Conservation (phyloP, 2,113 vertebrate species). For the Dolichallabes microphthalmus region DNA sequence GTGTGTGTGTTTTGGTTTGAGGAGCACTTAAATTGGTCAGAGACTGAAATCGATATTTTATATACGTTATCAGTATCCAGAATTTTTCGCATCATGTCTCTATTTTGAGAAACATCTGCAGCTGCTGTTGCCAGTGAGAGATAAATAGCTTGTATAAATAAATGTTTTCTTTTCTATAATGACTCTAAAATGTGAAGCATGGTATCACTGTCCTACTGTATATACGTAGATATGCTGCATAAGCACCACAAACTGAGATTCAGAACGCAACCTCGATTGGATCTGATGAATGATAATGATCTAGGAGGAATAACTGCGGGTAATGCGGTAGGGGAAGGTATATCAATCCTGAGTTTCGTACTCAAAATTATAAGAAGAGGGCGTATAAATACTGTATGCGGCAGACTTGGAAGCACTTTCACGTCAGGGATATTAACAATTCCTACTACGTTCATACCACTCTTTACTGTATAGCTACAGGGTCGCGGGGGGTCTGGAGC, state of each 20-base stretch:
- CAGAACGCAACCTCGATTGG: neutral
- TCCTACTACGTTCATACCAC: too few relatives aligned
- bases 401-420: neutral
- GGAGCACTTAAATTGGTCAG: neutral
- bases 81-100: neutral
- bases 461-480: too few relatives aligned
- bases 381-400: neutral
- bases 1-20: neutral
- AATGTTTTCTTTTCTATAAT: neutral
- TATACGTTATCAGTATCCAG: neutral
- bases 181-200: neutral
- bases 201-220: neutral
- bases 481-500: too few relatives aligned
- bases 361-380: neutral
- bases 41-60: constrained; percentile 7
- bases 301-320: neutral
- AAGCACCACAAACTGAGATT: neutral
- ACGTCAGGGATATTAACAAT: neutral
- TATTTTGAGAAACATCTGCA: neutral
- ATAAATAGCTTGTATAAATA: neutral
- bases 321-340: neutral
- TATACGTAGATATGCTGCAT: too few relatives aligned
- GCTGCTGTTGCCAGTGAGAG: neutral
- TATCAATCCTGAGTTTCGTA: neutral
- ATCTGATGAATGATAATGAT: neutral